Base-by-base conservation (phyloP, 1,140 invertebrate species). In the Triops cancriformis region DNA sequence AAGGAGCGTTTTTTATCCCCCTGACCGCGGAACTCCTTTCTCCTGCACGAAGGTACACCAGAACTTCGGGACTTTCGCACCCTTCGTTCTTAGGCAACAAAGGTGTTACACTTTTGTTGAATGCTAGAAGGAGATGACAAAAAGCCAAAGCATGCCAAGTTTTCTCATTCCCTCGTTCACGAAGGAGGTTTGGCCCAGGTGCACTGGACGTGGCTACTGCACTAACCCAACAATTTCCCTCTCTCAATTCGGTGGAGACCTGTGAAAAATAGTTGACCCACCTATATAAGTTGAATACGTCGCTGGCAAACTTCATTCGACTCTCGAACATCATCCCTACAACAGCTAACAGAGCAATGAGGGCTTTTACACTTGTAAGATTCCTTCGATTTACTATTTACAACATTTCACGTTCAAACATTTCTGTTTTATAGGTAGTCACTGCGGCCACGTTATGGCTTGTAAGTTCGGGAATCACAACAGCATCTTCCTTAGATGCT, bases 1-100 rank as follows among this genome's bases (percentile, higher is more conserved):
- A 64, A 64, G 51, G 51, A 23, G 51, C 51, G 51, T 64, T 64
- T 64, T 23, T 23, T 64, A 4, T 23, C n/a, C 51, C 43, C n/a
- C n/a, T 64, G 23, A 64, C 51, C 51, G 51, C 51, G 51, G 51
- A 64, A 64, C 51, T 64, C 51, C 51, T 64, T 64, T 64, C 51
- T 64, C 51, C 51, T 64, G 51, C 51, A 9, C 51, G 23, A 23
- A 64, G 51, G 51, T 64, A 23, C n/a, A 12, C 45, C 23, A 23
- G 51, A 64, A n/a, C n/a, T 64, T 23, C 23, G 6, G 5, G 18
- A 64, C 51, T 64, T 64, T 64, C 51, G 51, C 51, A 64, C 51
- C 51, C 51, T 64, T 64, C 14, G 51, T 37, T 64, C 51, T 23
- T 64, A 23, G 51, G 51, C 51, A 64, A 64, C 51, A 64, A 64